Evolutionary conservation across 2,797 vertebrate species (phyloP).

Genomic region (Leucoraja ocellata): DNA sequence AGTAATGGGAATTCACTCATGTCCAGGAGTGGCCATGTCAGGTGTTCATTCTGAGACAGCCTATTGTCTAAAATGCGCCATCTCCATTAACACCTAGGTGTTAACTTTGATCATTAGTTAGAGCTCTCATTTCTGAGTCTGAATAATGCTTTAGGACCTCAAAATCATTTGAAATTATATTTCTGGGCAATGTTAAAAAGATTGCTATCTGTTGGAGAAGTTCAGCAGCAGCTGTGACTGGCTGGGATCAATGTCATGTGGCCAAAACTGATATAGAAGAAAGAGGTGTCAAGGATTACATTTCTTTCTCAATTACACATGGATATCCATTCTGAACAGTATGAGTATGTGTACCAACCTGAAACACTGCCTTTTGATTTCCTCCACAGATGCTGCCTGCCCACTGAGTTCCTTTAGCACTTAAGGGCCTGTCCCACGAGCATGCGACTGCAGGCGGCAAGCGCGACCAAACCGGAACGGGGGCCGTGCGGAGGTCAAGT

Average conservation of each 20-base stretch:
- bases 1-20: no score
- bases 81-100: background rate
- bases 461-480: no score
- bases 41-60: no score
- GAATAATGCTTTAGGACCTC: background rate
- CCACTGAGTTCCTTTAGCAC: no score
- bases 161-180: background rate
- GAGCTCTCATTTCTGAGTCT: background rate
- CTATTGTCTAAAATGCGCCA: background rate
- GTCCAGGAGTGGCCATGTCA: no score
- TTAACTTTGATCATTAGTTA: background rate
- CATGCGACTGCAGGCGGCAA: no score
- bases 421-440: no score
- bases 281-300: background rate
- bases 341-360: no score
- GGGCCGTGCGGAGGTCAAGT: no score
- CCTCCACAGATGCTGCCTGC: no score
- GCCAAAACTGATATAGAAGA: background rate
- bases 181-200: background rate
- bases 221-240: background rate
- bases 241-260: background rate
- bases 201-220: background rate
- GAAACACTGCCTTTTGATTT: background rate
- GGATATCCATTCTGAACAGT: background rate
- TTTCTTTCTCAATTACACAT: background rate